A percentile compares a stretch with the other conserved stretches of the same genome.
Evolutionary conservation across 2,113 vertebrate genomes (phyloP).

Genomic region (Psilopogon haemacephalus): DNA sequence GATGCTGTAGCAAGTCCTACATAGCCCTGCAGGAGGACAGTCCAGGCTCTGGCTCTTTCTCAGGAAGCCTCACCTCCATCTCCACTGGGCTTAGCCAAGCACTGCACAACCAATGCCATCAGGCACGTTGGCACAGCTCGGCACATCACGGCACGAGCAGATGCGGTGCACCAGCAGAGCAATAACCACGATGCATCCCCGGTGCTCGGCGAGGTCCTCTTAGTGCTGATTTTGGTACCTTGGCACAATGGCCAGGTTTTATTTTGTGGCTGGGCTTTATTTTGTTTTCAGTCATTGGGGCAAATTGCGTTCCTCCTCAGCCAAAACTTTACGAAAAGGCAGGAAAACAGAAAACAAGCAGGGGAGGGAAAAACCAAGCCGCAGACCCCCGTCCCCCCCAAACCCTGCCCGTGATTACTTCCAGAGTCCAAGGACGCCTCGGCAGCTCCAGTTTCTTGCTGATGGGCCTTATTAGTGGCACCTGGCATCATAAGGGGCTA

Average conservation of each 20-base stretch:
- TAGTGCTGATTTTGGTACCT: slow-evolving; percentile 66
- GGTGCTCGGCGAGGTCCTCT: slow-evolving; percentile 42
- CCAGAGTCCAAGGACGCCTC: slow-evolving; percentile 78
- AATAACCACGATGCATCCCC: slow-evolving; percentile 58
- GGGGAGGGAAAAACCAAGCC: background rate
- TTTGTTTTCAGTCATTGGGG: slow-evolving; percentile 5
- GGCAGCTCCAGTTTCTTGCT: slow-evolving; percentile 79
- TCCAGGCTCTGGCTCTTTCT: background rate
- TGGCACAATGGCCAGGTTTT: slow-evolving; percentile 41
- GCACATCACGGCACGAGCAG: slow-evolving; percentile 64
- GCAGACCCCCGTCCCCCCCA: background rate
- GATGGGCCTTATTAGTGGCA: slow-evolving; percentile 89
- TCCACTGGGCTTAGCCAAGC: slow-evolving; percentile 44
- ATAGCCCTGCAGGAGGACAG: rapidly evolving
- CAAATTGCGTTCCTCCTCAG: background rate
- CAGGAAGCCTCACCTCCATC: background rate
- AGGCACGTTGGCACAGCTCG: slow-evolving; percentile 51
- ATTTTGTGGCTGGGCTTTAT: slow-evolving; percentile 25
- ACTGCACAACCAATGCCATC: slow-evolving; percentile 50
- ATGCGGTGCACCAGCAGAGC: slow-evolving; percentile 58
- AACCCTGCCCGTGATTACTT: slow-evolving; percentile 75
- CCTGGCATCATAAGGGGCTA: slow-evolving; percentile 83
- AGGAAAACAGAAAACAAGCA: background rate
- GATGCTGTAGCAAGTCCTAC: background rate
- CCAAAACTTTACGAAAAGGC: background rate